Percentiles rank a stretch among this genome's conserved stretches.
These are phyloP conservation scores for Lucilia cuprina DNA, from an alignment of 1,140 invertebrate genomes.

Conservation along the genomic window DNA sequence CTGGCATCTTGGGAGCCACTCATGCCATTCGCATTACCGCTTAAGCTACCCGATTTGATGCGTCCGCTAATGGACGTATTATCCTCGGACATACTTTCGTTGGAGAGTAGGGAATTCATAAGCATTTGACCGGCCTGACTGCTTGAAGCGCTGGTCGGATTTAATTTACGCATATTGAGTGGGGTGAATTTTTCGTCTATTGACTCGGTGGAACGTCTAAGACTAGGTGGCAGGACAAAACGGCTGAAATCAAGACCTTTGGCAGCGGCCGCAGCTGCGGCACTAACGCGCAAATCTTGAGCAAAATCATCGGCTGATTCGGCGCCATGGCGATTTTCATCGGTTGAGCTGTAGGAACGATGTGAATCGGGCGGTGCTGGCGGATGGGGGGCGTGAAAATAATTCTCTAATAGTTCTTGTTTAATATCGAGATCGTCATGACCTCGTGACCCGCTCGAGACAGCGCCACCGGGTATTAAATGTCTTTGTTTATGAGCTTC, in stretches of 20 bases:
- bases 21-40: slow-evolving; percentile 17
- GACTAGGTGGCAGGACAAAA: slow-evolving; percentile 48
- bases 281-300: slow-evolving; percentile 55
- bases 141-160: slow-evolving; percentile 39
- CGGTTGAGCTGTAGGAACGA: slow-evolving; percentile 58
- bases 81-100: slow-evolving; percentile 53
- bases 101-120: slow-evolving; percentile 53
- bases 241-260: slow-evolving; percentile 47
- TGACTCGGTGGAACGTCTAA: slow-evolving; percentile 42
- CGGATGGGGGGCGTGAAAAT: slow-evolving; percentile 50
- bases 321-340: slow-evolving; percentile 46
- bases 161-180: slow-evolving; percentile 55
- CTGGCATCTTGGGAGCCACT: slow-evolving; percentile 52
- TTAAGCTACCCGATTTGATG: neutral
- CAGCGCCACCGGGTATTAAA: slow-evolving; percentile 39
- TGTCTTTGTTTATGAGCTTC: slow-evolving; percentile 58
- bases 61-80: slow-evolving; percentile 31
- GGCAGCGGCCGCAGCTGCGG: slow-evolving; percentile 51
- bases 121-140: slow-evolving; percentile 53
- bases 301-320: slow-evolving; percentile 47
- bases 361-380: slow-evolving; percentile 54
- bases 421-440: slow-evolving; percentile 54
- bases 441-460: slow-evolving; percentile 34
- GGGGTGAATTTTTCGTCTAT: slow-evolving; percentile 39
- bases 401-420: slow-evolving; percentile 55